Evolutionary conservation across 37 sponge, comb jelly and placozoan genomes (phyloP).

Genomic region (Hexactinellida sp.): DNA sequence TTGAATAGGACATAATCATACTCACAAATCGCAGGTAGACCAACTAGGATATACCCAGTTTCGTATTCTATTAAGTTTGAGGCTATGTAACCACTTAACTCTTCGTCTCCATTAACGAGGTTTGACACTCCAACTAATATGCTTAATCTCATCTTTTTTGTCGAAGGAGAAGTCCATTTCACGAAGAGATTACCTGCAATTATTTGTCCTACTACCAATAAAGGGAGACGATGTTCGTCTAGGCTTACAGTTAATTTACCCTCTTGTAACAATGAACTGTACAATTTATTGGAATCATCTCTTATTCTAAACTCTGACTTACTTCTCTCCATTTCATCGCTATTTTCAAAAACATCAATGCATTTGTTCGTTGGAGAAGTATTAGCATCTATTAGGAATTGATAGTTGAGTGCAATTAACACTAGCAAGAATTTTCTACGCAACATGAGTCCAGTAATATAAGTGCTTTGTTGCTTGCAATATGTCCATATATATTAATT

Average conservation of each 20-base stretch:
- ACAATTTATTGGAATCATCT: neutral
- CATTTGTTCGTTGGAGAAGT: neutral
- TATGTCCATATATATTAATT: no score
- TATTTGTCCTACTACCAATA: neutral
- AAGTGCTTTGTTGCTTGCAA: no score
- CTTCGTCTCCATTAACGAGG: neutral
- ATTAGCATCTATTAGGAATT: no score
- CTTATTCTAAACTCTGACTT: no score
- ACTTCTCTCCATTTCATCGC: neutral
- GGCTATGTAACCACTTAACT: neutral
- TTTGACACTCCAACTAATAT: neutral
- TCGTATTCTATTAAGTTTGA: neutral
- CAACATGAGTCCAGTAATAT: no score
- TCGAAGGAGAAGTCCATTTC: neutral
- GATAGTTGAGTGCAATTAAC: no score
- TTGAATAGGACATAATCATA: neutral
- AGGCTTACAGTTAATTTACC: neutral
- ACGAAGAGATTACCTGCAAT: neutral
- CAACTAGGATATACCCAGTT: neutral
- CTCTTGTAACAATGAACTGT: neutral
- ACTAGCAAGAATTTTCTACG: no score
- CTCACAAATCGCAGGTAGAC: neutral
- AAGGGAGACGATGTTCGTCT: neutral
- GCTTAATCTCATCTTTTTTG: neutral
- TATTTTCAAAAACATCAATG: neutral